phyloP scores from a whole-genome alignment of 2,888 invertebrate species.

The Pollenia angustigena region DNA sequence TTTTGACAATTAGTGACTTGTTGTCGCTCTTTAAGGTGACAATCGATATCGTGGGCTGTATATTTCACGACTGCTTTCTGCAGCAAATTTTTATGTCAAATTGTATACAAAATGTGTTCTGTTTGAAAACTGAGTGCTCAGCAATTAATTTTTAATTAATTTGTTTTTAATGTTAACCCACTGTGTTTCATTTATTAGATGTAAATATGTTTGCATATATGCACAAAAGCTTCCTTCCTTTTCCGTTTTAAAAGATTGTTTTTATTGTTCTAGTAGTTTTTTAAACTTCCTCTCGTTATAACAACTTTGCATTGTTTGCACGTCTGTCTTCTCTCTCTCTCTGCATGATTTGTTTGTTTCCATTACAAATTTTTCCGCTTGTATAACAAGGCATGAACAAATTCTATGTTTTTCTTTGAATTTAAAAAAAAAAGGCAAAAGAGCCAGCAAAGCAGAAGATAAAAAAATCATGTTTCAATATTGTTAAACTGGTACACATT shows the following conservation, averaged over 20 bases:
- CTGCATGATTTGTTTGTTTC: slow-evolving; percentile 32
- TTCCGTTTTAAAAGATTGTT: not conserved
- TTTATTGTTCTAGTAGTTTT: not conserved
- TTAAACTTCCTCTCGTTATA: not conserved
- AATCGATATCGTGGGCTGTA: too few relatives aligned
- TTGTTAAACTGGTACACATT: slow-evolving; percentile 38
- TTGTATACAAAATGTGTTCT: too few relatives aligned
- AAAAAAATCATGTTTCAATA: slow-evolving; percentile 17
- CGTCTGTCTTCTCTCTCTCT: slow-evolving; percentile 28
- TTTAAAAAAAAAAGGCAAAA: not conserved
- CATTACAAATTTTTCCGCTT: slow-evolving; percentile 62
- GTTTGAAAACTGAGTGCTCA: too few relatives aligned
- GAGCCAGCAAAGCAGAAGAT: slow-evolving; percentile 1
- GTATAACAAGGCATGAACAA: slow-evolving; percentile 52
- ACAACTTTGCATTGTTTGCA: slow-evolving; percentile 38
- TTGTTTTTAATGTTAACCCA: too few relatives aligned
- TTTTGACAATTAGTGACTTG: too few relatives aligned
- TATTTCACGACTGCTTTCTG: too few relatives aligned
- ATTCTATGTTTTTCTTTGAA: not conserved
- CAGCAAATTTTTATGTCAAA: too few relatives aligned
- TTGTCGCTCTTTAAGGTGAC: too few relatives aligned
- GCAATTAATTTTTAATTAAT: too few relatives aligned
- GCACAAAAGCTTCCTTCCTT: slow-evolving; percentile 3
- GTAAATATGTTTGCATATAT: not conserved
- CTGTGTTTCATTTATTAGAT: too few relatives aligned